Conservation (phyloP, 2,113 vertebrate species). For the Rissa tridactyla region DNA sequence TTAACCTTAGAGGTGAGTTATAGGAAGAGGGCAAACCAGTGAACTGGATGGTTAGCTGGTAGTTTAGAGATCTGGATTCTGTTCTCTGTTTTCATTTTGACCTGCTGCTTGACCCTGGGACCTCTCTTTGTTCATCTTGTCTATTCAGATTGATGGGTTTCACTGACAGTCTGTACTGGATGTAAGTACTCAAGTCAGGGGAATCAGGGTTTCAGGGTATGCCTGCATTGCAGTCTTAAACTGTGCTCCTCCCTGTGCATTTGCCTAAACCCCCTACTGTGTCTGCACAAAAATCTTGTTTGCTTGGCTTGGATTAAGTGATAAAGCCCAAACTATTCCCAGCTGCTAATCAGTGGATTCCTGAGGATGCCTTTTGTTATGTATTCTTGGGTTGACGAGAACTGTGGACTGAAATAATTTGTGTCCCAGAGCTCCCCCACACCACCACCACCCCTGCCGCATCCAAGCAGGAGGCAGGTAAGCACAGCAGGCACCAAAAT, state of each 20-base stretch:
- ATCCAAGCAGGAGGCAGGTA: neutral
- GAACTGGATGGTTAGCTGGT: neutral
- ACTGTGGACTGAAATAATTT: neutral
- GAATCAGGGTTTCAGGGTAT: neutral
- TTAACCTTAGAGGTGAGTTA: neutral
- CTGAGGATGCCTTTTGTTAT: conserved; percentile 22
- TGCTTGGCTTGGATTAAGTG: conserved; percentile 4
- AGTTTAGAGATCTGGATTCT: neutral
- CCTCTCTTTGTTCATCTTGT: conserved; percentile 7
- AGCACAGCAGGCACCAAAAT: neutral
- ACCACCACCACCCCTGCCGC: no score
- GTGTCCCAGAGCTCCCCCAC: neutral
- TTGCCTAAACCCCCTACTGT: neutral
- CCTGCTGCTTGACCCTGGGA: neutral
- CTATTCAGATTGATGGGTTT: neutral
- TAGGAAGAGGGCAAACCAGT: neutral
- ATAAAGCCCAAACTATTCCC: neutral
- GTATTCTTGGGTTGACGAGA: neutral
- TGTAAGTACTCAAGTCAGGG: neutral
- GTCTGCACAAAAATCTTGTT: neutral
- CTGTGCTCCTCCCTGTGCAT: neutral
- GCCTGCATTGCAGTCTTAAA: neutral
- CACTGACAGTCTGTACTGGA: neutral
- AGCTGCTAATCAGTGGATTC: conserved; percentile 16
- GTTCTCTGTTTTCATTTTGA: neutral